These are phyloP conservation scores for Cataglyphis cursor DNA, from an alignment of 2,888 invertebrate species.

Conservation along the genomic window DNA sequence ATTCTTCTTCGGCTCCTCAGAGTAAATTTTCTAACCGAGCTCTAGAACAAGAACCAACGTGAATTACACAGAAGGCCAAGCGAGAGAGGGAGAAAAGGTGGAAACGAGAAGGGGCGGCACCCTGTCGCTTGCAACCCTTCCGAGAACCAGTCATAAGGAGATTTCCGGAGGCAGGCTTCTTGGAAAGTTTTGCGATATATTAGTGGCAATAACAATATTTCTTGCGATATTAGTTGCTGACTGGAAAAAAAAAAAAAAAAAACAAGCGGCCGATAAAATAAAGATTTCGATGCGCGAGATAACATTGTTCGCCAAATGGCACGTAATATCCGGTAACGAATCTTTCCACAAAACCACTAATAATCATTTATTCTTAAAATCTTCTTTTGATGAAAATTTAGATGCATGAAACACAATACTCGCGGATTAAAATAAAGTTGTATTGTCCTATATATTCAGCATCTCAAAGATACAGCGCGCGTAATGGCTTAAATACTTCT, in stretches of 20 bases:
- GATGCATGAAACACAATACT: neutral
- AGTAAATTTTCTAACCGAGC: slow-evolving; percentile 60
- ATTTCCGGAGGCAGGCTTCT: slow-evolving; percentile 63
- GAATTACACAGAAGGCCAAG: slow-evolving; percentile 73
- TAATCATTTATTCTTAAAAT: neutral
- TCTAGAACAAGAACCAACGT: slow-evolving; percentile 77
- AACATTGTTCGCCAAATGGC: neutral
- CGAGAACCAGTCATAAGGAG: slow-evolving; percentile 64
- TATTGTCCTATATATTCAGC: neutral
- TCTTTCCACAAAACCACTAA: neutral
- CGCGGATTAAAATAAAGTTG: neutral
- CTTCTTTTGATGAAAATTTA: neutral
- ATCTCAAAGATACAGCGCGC: neutral
- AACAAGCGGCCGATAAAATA: slow-evolving; percentile 31
- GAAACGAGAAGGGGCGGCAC: slow-evolving; percentile 39
- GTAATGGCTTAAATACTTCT: slow-evolving; percentile 40
- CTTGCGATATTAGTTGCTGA: slow-evolving; percentile 79
- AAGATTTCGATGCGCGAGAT: neutral
- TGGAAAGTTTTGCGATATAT: slow-evolving; percentile 79
- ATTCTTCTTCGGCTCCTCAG: slow-evolving; percentile 59
- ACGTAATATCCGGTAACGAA: neutral
- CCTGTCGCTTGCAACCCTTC: slow-evolving; percentile 78
- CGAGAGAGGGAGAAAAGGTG: slow-evolving; percentile 43
- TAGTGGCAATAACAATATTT: slow-evolving; percentile 82
- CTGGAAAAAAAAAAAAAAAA: slow-evolving; percentile 21